Evolutionary conservation across 2,113 vertebrate genomes (phyloP), one percentile per base, ranked within the genome.

Genomic region (Eclectus roratus): DNA sequence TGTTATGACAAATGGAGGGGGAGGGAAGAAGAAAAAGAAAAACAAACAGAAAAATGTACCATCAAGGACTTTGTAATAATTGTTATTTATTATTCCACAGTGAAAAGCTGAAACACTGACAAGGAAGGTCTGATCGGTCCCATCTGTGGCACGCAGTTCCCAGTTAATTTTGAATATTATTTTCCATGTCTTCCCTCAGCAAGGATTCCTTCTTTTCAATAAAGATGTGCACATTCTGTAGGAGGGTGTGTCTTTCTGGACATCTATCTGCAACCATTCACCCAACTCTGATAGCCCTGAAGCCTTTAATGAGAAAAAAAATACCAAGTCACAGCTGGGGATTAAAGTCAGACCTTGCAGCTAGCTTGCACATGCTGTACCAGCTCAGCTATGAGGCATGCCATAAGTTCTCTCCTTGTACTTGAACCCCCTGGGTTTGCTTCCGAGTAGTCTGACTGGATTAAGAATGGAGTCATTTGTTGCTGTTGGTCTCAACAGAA

Each of bases 391-490:
- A 74, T 2, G 3, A 80, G 63, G 3, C 43, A 13, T 17, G 56
- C 68, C 89, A 39, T 25, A 63, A 63, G 39, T 65, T 50, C 28
- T 50, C 18, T 81, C 4, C 17, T 10, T 25, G 23, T 46, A 47
- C 80, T 85, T 61, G 61, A 93, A 10, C 56, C 95, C 85, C 87
- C 64, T 27, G 91, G 93, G 79, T 91, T 80, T 88, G 73, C 80
- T 91, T 80, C 72, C 77, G 80, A 94, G 77, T 66, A 94, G 72
- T 92, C 21, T 39, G 78, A 83, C 91, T 96, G 89, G 89, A 96
- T 97, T 97, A 97, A 82, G 85, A 92, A 71, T 19, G 78, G 93
- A 97, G 90, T 80, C 95, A 96, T 91, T 90, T 27, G 63, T 60
- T 90, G 63, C 39, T 96, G 14, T 65, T 94, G 94, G 73, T 84